Conservation (phyloP, 1,140 invertebrate genomes). For the Drosophila santomea region DNA sequence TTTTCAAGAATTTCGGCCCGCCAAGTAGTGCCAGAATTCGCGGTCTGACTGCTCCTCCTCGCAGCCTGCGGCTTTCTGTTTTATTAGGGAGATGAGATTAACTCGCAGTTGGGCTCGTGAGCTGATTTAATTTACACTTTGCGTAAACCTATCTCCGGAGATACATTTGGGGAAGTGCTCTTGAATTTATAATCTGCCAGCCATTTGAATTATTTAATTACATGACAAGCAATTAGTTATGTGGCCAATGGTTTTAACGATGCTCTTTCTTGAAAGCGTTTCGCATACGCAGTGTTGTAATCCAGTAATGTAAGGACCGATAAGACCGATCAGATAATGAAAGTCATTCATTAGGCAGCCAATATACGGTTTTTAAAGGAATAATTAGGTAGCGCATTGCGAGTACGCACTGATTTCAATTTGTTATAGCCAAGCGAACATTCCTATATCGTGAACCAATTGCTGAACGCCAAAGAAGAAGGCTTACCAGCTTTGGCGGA, state of each 20-base stretch:
- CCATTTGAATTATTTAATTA: slow-evolving; percentile 14
- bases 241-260: not conserved
- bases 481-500: not conserved
- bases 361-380: not conserved
- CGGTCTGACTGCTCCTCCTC: slow-evolving; percentile 10
- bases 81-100: slow-evolving; percentile 35
- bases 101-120: slow-evolving; percentile 7
- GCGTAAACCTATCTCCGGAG: slow-evolving; percentile 3
- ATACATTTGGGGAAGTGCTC: not conserved
- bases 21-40: slow-evolving; percentile 28
- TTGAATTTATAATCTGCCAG: not conserved
- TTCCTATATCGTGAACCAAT: not conserved
- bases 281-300: slow-evolving; percentile 2
- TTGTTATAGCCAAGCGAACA: too few relatives aligned
- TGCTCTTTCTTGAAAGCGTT: not conserved
- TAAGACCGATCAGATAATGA: not conserved
- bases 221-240: not conserved
- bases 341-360: not conserved
- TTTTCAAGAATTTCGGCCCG: slow-evolving; percentile 38
- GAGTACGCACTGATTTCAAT: not conserved
- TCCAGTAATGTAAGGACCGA: not conserved
- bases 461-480: not conserved
- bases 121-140: slow-evolving; percentile 51
- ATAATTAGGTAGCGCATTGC: not conserved
- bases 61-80: slow-evolving; percentile 19